Evolutionary conservation across 1,140 invertebrate species (phyloP), one percentile per base, ranked within the genome.

Genomic region (Magallana angulata): DNA sequence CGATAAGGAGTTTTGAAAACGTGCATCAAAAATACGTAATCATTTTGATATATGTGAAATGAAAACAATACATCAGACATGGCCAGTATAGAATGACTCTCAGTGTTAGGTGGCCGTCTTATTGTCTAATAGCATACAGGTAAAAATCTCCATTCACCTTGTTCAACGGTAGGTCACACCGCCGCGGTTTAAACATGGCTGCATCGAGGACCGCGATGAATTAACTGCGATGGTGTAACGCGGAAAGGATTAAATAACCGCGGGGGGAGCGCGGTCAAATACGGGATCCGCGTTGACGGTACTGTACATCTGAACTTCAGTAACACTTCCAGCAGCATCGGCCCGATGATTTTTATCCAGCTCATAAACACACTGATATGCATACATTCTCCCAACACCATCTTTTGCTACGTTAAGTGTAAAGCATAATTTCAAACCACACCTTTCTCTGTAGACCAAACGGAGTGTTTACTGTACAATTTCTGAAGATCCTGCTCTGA

Each of bases 131-230:
- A n/a, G n/a, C n/a, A n/a, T n/a, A n/a, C n/a, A n/a, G n/a, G n/a
- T n/a, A n/a, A n/a, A n/a, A n/a, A n/a, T n/a, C n/a, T n/a, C n/a
- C n/a, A n/a, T n/a, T n/a, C n/a, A n/a, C n/a, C n/a, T n/a, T n/a
- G n/a, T n/a, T n/a, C n/a, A n/a, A n/a, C n/a, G n/a, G n/a, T n/a
- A n/a, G n/a, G n/a, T n/a, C n/a, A n/a, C n/a, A n/a, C n/a, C n/a
- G n/a, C n/a, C n/a, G n/a, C n/a, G n/a, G n/a, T n/a, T n/a, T n/a
- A n/a, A n/a, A n/a, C n/a, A n/a, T n/a, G n/a, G n/a, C n/a, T n/a
- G n/a, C n/a, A n/a, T n/a, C n/a, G 16, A 64, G 60, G 60, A 64
- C 60, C 60, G 60, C 60, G 60, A 64, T 64, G 60, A 64, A 64
- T 18, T 64, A 64, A 64, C 60, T 14, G 60, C 60, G 14, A 16